These are phyloP conservation scores for Gymnopithys bicolor DNA, from an alignment of 2,797 vertebrate species.

Conservation along the genomic window DNA sequence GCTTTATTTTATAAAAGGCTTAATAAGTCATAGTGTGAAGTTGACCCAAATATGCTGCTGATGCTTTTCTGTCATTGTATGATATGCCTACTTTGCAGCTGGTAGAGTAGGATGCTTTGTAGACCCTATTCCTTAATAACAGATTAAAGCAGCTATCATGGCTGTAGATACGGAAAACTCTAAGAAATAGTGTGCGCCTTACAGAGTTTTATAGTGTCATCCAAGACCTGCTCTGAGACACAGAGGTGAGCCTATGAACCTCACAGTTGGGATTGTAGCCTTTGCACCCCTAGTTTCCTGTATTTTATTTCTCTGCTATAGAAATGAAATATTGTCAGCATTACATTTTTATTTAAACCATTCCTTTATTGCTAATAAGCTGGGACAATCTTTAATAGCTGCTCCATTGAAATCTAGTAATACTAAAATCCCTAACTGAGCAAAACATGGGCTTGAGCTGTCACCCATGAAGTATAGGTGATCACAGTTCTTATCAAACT, in stretches of 20 bases:
- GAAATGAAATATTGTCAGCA: background rate
- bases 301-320: background rate
- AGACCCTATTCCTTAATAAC: constrained; percentile 19
- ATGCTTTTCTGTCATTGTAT: constrained; percentile 41
- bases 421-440: background rate
- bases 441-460: background rate
- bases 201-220: background rate
- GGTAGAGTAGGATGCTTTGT: background rate
- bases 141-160: constrained; percentile 36
- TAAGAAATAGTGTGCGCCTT: background rate
- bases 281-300: background rate
- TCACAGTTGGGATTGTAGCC: background rate
- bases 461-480: background rate
- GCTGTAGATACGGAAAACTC: constrained; percentile 27
- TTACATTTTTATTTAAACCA: background rate
- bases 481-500: background rate
- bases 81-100: constrained; percentile 17
- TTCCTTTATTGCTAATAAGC: background rate
- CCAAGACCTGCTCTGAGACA: background rate
- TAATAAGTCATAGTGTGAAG: constrained; percentile 62
- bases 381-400: background rate
- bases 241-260: background rate
- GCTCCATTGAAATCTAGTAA: background rate
- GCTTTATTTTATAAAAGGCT: constrained; percentile 67
- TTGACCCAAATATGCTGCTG: constrained; percentile 49